Evolutionary conservation across 2,888 invertebrate species (phyloP).

Genomic region (Plusia festucae): DNA sequence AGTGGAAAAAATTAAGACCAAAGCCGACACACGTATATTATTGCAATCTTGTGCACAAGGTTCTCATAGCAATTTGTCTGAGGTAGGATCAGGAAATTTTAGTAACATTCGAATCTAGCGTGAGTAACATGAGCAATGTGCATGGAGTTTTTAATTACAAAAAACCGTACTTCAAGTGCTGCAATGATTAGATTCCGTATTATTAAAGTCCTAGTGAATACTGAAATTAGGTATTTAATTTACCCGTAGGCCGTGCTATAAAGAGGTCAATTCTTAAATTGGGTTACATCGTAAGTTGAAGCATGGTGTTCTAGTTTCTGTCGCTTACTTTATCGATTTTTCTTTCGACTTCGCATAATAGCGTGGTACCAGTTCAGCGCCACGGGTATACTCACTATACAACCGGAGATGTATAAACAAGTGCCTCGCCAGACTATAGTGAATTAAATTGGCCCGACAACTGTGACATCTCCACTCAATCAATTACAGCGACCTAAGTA

Average conservation of each 20-base stretch:
- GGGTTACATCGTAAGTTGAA: constrained; percentile 14
- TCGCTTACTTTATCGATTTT: constrained; percentile 57
- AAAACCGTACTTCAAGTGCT: not conserved
- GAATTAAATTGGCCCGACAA: constrained; percentile 54
- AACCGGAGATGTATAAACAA: constrained; percentile 41
- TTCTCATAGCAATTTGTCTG: too few relatives aligned
- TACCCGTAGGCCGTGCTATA: not conserved
- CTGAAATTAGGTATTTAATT: not conserved
- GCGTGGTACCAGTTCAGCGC: constrained; percentile 13
- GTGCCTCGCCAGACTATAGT: constrained; percentile 33
- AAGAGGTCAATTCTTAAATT: constrained; percentile 5
- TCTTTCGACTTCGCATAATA: constrained; percentile 45
- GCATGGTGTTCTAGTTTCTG: constrained; percentile 53
- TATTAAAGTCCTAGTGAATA: not conserved
- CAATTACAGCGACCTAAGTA: constrained; percentile 47
- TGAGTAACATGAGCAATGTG: too few relatives aligned
- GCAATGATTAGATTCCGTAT: not conserved
- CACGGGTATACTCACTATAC: constrained; percentile 23
- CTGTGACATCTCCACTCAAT: constrained; percentile 52
- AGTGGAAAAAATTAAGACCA: not conserved
- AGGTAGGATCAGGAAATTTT: too few relatives aligned
- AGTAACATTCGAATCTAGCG: too few relatives aligned
- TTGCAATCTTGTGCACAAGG: too few relatives aligned
- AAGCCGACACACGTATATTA: not conserved
- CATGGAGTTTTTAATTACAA: too few relatives aligned